Conservation (phyloP, 2,113 vertebrate species). For the Siniperca knerii region DNA sequence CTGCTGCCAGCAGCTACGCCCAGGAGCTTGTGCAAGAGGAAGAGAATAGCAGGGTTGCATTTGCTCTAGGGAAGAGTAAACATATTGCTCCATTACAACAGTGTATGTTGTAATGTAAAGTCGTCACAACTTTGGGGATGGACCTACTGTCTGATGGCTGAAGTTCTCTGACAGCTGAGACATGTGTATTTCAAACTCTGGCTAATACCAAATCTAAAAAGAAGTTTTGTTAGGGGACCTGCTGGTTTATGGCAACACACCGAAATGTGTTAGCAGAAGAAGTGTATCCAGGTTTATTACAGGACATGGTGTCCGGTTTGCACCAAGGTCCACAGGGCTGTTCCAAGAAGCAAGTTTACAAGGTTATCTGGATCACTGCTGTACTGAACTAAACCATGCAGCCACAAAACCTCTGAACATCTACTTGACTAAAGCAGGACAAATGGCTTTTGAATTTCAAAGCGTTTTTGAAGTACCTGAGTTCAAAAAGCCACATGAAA, state of each 20-base stretch:
- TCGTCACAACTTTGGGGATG: neutral
- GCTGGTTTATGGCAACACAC: neutral
- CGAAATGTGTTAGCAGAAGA: neutral
- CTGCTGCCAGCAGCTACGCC: conserved; percentile 11
- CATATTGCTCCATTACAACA: neutral
- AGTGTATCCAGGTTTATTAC: neutral
- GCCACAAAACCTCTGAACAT: neutral
- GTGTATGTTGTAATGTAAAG: too few relatives aligned
- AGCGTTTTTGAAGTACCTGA: neutral
- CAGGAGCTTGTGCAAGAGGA: conserved; percentile 25
- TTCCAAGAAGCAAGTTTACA: conserved; percentile 8
- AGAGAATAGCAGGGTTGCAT: neutral
- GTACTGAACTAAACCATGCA: neutral
- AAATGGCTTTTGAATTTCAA: neutral
- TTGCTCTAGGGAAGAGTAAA: neutral
- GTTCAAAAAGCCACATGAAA: conserved; percentile 16
- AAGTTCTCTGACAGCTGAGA: conserved; percentile 16
- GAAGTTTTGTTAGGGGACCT: neutral
- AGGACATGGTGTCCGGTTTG: conserved; percentile 2
- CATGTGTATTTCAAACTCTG: neutral
- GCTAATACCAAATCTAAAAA: conserved; percentile 4
- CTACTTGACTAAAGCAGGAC: neutral
- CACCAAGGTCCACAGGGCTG: neutral
- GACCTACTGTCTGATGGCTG: neutral
- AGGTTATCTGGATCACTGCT: neutral